These are phyloP conservation scores for Platycheirus rosarum DNA, from an alignment of 2,888 invertebrate species.

Conservation along the genomic window DNA sequence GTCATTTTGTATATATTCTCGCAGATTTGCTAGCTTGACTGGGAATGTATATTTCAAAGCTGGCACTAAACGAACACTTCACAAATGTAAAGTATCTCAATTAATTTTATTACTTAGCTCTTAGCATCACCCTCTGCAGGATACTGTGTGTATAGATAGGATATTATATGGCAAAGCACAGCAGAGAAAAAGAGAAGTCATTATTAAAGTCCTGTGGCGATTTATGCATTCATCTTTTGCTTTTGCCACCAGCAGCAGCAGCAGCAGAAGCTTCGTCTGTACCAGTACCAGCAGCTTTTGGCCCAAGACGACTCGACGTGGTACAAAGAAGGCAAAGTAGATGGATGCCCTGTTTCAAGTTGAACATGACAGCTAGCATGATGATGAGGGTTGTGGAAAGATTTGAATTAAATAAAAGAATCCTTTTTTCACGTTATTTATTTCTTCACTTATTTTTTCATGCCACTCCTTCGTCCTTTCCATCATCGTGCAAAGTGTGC, in stretches of 20 bases:
- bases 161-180: background rate
- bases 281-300: conserved; percentile 28
- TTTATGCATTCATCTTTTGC: conserved; percentile 67
- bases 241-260: conserved; percentile 23
- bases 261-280: conserved; percentile 1
- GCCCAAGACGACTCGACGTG: no score
- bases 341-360: conserved; percentile 68
- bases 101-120: conserved; percentile 74
- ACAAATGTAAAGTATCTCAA: conserved; percentile 73
- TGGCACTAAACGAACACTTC: conserved; percentile 71
- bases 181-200: conserved; percentile 51
- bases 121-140: conserved; percentile 48
- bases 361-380: conserved; percentile 73
- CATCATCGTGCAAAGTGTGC: background rate
- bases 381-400: conserved; percentile 70
- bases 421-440: conserved; percentile 19
- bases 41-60: conserved; percentile 69
- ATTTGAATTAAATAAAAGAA: conserved; percentile 71
- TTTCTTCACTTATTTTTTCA: conserved; percentile 7
- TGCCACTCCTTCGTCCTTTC: background rate
- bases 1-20: conserved; percentile 37
- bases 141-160: no score
- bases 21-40: conserved; percentile 27
- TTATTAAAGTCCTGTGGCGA: conserved; percentile 74
- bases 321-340: conserved; percentile 41